Percentiles rank a stretch among this genome's conserved stretches.
These are phyloP conservation scores for Ctenomys sociabilis DNA, from an alignment of 2,113 vertebrate genomes.

Conservation along the genomic window DNA sequence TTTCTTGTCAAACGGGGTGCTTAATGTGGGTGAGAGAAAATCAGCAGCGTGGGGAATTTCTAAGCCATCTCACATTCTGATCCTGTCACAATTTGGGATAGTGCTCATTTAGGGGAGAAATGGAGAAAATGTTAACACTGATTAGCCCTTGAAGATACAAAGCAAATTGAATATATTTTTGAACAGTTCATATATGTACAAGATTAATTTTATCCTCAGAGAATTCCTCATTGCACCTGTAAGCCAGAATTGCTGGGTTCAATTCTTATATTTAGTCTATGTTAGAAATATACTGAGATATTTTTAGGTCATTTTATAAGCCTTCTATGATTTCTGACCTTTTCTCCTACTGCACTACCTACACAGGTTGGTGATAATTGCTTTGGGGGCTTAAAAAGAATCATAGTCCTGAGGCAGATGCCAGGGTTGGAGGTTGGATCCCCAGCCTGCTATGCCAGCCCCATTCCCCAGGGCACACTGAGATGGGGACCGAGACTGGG, in stretches of 20 bases:
- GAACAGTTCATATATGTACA: slow-evolving; percentile 52
- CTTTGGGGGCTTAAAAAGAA: slow-evolving; percentile 33
- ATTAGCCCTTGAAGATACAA: slow-evolving; percentile 54
- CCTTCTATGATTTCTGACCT: slow-evolving; percentile 50
- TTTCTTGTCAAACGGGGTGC: background rate
- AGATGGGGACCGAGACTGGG: too few species aligned
- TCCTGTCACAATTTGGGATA: background rate
- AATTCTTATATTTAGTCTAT: slow-evolving; percentile 66
- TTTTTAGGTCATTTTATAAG: slow-evolving; percentile 56
- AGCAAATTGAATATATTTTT: slow-evolving; percentile 53
- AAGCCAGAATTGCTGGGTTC: background rate
- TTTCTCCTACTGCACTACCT: slow-evolving; percentile 26
- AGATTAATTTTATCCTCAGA: slow-evolving; percentile 61
- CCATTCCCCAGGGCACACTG: too few species aligned
- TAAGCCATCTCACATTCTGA: background rate
- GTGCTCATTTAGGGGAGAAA: slow-evolving; percentile 21
- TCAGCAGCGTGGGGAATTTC: background rate
- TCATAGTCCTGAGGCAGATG: background rate
- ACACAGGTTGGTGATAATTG: slow-evolving; percentile 46
- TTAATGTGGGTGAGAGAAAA: background rate
- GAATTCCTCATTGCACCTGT: slow-evolving; percentile 51
- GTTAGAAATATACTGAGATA: background rate
- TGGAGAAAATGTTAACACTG: slow-evolving; percentile 43
- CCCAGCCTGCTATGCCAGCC: too few species aligned
- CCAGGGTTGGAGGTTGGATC: too few species aligned